Base-by-base conservation (phyloP, 2,797 vertebrate species). In the Tokudaia muenninki region DNA sequence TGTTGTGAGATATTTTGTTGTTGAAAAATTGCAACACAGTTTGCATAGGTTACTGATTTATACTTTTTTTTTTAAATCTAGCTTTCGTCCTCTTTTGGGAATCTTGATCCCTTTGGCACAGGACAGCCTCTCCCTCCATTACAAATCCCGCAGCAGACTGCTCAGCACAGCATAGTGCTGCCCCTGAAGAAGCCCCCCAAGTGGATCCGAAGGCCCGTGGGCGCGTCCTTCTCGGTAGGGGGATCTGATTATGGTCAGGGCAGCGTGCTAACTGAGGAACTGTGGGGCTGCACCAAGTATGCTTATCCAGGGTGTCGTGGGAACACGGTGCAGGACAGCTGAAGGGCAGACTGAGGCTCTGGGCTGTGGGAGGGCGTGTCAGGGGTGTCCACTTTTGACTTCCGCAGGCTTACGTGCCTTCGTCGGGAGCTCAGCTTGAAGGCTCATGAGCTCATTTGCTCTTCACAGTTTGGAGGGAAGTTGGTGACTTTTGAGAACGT, bases 181-280 rank as follows among this genome's bases (percentile, higher is more conserved):
- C 99, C 99, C 37, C 98, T 99, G 67, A 99, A 99, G 98, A 99
- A 99, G 90, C 99, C 99, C 0, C 99, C 99, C 14, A 99, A 99
- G 95, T 99, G 99, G 99, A 99, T 99, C 97, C 99, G 99, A 63
- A 98, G 99, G 74, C 99, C 99, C 0, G 99, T 99, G 0, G 99
- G 99, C 55, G 99, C 99, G 0, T 99, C 99, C 0, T 99, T 99
- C 92, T 99, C 99, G 19, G 99, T 99, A 98, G 98, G 99, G 98
- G 74, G 65, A 86, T 47, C 57, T 86, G 50, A 61, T 92, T 41
- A 2, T 82, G 91, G 34, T 74, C 29, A 1, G 57, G 41, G 12
- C 22, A 65, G 4, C 16, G 63, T 22, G 37, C 17, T 34, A 52
- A 12, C 44, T 65, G 50, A 91, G 82, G 75, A 75, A 47, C 26